Conservation (phyloP, 2,888 invertebrate species). For the Encarsia formosa region DNA sequence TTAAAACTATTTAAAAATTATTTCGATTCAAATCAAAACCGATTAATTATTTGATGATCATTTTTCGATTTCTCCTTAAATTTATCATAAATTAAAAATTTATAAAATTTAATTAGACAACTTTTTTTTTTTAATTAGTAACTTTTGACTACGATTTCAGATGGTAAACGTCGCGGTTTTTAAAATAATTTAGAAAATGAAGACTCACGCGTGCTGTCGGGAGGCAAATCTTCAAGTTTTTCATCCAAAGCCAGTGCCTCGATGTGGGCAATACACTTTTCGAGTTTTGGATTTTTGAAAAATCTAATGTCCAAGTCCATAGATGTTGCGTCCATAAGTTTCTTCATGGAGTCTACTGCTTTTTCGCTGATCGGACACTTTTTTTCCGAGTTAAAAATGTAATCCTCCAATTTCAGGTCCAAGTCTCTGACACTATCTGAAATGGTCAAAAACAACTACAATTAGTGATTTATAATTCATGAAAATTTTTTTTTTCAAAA, state of each 20-base stretch:
- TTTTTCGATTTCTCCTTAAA: too few species aligned
- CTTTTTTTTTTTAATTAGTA: too few species aligned
- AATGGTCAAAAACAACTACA: background rate
- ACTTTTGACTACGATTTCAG: too few species aligned
- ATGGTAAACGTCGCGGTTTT: background rate
- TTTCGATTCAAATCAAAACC: too few species aligned
- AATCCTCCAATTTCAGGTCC: background rate
- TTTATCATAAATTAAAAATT: background rate
- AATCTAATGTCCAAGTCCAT: slow-evolving; percentile 15
- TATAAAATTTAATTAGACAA: too few species aligned
- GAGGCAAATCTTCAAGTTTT: slow-evolving; percentile 1
- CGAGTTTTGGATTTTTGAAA: slow-evolving; percentile 29
- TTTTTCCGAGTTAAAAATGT: slow-evolving; percentile 10
- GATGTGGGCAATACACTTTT: slow-evolving; percentile 28
- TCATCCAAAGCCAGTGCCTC: slow-evolving; percentile 32
- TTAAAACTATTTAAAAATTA: too few species aligned
- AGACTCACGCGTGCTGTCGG: slow-evolving; percentile 19
- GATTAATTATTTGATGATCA: too few species aligned
- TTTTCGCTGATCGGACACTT: slow-evolving; percentile 15
- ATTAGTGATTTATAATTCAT: too few species aligned
- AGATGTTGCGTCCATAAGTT: slow-evolving; percentile 21
- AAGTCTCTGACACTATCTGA: slow-evolving; percentile 28
- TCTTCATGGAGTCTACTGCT: slow-evolving; percentile 17
- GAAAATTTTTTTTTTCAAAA: too few species aligned
- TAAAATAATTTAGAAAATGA: background rate